phyloP scores from a whole-genome alignment of 92 coral and sea anemone genomes.

The Porites lobata region DNA sequence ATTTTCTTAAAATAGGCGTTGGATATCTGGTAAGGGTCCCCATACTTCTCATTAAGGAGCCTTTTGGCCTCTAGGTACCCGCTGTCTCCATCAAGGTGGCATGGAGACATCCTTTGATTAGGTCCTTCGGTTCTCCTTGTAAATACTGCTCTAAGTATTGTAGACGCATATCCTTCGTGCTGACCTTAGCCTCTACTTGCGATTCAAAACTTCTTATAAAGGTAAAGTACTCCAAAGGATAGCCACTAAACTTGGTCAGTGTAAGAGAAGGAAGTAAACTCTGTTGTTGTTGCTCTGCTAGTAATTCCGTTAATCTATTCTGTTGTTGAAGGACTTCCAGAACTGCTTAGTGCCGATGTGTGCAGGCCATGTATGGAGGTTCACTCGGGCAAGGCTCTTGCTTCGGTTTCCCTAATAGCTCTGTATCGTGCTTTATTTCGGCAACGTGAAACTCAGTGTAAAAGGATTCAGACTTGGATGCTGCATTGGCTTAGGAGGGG shows the following conservation, averaged over 20 bases:
- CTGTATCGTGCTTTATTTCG: too few species aligned
- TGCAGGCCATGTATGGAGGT: neutral
- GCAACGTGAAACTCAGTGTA: neutral
- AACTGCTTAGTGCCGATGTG: neutral
- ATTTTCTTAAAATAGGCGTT: conserved; percentile 54
- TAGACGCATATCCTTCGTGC: conserved; percentile 24
- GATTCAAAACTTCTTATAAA: too few species aligned
- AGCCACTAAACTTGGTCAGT: too few species aligned
- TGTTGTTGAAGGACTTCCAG: conserved; percentile 44
- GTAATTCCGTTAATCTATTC: conserved; percentile 20
- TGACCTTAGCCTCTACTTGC: neutral
- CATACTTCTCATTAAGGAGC: conserved; percentile 64
- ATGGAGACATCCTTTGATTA: conserved; percentile 62
- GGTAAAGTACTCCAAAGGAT: too few species aligned
- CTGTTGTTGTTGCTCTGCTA: too few species aligned
- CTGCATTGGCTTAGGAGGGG: neutral
- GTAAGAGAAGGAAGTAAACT: too few species aligned
- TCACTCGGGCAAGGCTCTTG: too few species aligned
- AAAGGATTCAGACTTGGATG: neutral
- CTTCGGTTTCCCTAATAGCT: too few species aligned
- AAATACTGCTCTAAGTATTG: conserved; percentile 63
- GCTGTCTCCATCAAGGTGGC: conserved; percentile 11
- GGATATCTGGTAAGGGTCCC: conserved; percentile 56
- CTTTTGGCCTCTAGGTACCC: conserved; percentile 61
- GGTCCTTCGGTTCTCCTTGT: conserved; percentile 65